Evolutionary conservation across 2,113 vertebrate genomes (phyloP).

Genomic region (Corythoichthys intestinalis): DNA sequence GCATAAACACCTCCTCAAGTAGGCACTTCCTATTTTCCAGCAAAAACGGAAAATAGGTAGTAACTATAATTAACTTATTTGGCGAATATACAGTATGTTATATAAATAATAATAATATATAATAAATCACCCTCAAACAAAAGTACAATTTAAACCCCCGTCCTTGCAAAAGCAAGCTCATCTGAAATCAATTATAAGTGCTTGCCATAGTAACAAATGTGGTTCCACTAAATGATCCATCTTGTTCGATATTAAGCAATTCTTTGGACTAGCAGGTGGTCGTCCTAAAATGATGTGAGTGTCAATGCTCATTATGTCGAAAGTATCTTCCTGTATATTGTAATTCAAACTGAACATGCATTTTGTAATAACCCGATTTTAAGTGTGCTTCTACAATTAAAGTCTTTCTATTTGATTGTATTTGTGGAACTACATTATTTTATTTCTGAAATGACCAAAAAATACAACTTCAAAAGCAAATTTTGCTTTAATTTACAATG

Average conservation of each 20-base stretch:
- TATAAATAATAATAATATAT: too few species aligned
- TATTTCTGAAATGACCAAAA: neutral
- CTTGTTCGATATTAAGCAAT: neutral
- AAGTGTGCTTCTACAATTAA: neutral
- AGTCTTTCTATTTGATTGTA: neutral
- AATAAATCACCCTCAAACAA: too few species aligned
- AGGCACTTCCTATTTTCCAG: neutral
- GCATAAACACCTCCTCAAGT: neutral
- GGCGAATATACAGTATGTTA: neutral
- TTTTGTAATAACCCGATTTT: neutral
- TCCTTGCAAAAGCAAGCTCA: neutral
- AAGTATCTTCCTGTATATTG: neutral
- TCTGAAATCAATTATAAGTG: neutral
- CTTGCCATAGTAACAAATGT: too few species aligned
- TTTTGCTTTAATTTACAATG: neutral
- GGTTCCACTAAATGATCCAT: too few species aligned
- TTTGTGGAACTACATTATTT: neutral
- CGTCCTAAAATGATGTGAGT: neutral
- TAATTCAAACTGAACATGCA: neutral
- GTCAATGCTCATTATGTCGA: too few species aligned
- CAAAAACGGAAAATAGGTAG: neutral
- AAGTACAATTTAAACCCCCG: neutral
- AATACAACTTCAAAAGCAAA: neutral
- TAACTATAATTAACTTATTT: neutral
- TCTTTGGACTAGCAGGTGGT: neutral